These are phyloP conservation scores for Cheiracanthium punctorium DNA, from an alignment of 2,888 invertebrate species.

Conservation along the genomic window DNA sequence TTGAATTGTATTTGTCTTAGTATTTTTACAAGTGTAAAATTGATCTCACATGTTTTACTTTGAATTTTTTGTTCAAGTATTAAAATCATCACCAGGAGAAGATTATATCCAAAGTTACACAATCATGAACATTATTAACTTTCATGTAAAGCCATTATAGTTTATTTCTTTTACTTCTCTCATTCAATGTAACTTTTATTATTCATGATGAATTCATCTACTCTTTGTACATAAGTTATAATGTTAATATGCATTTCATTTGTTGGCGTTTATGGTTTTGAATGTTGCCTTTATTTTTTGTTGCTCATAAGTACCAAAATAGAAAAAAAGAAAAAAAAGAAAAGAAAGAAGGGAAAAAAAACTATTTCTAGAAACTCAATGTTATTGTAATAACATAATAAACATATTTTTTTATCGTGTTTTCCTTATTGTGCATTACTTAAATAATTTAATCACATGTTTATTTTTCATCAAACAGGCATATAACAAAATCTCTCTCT, in stretches of 20 bases:
- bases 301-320: constrained; percentile 48
- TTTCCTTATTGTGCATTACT: neutral
- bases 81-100: neutral
- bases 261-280: constrained; percentile 52
- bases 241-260: constrained; percentile 53
- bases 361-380: constrained; percentile 59
- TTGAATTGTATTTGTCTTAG: constrained; percentile 3
- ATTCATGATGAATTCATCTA: constrained; percentile 7
- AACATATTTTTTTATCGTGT: constrained; percentile 64
- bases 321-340: no score
- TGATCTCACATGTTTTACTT: constrained; percentile 1
- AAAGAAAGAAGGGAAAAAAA: no score
- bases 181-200: constrained; percentile 1
- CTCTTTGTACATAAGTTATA: constrained; percentile 51
- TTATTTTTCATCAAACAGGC: no score
- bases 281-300: constrained; percentile 43
- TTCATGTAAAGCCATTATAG: neutral
- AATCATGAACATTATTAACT: constrained; percentile 5
- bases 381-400: constrained; percentile 56
- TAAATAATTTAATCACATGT: no score
- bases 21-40: constrained; percentile 3
- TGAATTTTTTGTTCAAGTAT: neutral
- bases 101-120: constrained; percentile 10
- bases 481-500: no score
- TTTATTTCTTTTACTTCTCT: neutral